These are phyloP conservation scores for Phengaris alcon DNA, from an alignment of 2,888 invertebrate genomes.

Conservation along the genomic window DNA sequence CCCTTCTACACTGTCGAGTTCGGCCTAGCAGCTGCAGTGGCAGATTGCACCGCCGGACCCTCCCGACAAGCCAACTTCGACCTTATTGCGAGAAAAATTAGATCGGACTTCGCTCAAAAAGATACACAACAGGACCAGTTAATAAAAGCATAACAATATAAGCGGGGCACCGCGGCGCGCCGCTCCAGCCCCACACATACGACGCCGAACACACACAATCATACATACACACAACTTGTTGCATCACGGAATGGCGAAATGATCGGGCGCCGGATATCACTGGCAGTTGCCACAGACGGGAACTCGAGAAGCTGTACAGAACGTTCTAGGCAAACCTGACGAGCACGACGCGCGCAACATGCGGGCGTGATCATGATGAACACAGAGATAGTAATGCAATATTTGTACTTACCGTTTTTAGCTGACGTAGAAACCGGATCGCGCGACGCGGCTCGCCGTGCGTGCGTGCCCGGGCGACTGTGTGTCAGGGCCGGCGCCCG, in stretches of 20 bases:
- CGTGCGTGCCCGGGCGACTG: slow-evolving; percentile 20
- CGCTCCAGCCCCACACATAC: neutral
- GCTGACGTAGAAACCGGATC: slow-evolving; percentile 21
- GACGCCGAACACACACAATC: neutral
- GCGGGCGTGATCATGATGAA: neutral
- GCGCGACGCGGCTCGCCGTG: slow-evolving; percentile 16
- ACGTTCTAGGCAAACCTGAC: neutral
- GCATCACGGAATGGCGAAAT: slow-evolving; percentile 6
- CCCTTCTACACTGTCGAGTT: neutral
- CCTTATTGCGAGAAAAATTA: neutral
- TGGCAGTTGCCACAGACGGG: neutral
- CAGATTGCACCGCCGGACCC: neutral
- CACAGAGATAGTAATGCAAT: neutral
- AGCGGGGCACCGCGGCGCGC: neutral
- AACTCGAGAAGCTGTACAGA: neutral
- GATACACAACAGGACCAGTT: neutral
- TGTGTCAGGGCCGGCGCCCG: slow-evolving; percentile 11
- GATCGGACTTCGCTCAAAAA: neutral
- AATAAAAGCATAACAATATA: slow-evolving; percentile 10
- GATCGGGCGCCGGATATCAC: slow-evolving; percentile 18
- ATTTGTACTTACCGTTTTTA: slow-evolving; percentile 12
- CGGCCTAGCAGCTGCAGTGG: neutral
- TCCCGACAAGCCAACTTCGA: neutral
- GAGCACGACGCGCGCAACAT: neutral
- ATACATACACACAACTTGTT: slow-evolving; percentile 6